These are phyloP conservation scores for Pelmatolapia mariae DNA, from an alignment of 2,113 vertebrate species.

Conservation along the genomic window DNA sequence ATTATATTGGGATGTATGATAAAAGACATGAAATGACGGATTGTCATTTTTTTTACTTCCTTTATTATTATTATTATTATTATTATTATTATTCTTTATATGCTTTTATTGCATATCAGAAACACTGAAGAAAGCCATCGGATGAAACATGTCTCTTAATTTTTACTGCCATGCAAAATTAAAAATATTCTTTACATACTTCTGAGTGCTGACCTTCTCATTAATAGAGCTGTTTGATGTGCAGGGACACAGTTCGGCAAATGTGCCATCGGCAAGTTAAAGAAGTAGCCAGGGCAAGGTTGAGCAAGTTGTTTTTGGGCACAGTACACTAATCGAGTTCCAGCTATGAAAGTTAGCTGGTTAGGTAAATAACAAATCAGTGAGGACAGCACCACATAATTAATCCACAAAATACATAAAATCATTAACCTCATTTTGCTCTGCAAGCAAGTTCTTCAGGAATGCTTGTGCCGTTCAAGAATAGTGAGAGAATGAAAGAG, in stretches of 20 bases:
- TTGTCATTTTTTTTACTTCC: background rate
- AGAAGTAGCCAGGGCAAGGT: background rate
- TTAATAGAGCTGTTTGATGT: background rate
- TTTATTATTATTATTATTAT: background rate
- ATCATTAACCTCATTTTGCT: fast-evolving
- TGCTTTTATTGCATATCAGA: background rate
- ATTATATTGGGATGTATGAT: background rate
- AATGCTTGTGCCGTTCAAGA: background rate
- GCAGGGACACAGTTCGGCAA: fast-evolving
- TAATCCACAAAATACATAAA: background rate
- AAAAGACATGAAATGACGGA: background rate
- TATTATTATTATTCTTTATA: background rate
- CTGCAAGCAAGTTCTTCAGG: fast-evolving
- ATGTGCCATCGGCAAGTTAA: background rate
- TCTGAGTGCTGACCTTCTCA: background rate
- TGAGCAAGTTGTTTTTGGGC: background rate
- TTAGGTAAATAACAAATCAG: background rate
- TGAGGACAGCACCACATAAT: background rate
- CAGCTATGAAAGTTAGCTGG: background rate
- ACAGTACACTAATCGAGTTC: background rate
- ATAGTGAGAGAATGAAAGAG: background rate
- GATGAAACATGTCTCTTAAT: fast-evolving
- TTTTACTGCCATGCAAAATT: background rate
- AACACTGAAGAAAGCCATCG: background rate
- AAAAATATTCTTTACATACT: background rate